Evolutionary conservation across 2,888 invertebrate species (phyloP).

Genomic region (Bellardia pandia): DNA sequence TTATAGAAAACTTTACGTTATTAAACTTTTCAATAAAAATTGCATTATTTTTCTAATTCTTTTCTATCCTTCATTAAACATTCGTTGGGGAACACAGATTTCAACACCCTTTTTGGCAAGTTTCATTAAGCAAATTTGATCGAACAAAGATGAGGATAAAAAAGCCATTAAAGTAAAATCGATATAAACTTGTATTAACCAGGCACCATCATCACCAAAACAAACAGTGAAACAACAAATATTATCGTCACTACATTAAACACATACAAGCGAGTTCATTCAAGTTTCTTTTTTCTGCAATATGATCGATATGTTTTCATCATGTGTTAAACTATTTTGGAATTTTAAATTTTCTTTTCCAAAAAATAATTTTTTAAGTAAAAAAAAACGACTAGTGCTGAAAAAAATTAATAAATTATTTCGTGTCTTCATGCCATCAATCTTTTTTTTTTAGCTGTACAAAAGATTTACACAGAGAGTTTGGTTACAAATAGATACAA

Average conservation of each 20-base stretch:
- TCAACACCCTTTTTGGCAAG: neutral
- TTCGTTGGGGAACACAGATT: neutral
- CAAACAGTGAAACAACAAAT: constrained; percentile 20
- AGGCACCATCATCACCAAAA: constrained; percentile 40
- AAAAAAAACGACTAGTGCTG: constrained; percentile 1
- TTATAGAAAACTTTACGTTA: too few relatives aligned
- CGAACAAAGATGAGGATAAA: neutral
- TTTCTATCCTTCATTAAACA: too few relatives aligned
- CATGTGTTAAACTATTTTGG: constrained; percentile 18
- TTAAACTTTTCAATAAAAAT: too few relatives aligned
- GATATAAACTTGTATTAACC: constrained; percentile 9
- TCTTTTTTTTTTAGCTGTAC: constrained; percentile 28
- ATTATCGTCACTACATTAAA: constrained; percentile 42
- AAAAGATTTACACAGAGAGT: constrained; percentile 28
- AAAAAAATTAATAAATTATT: constrained; percentile 46
- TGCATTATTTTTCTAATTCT: too few relatives aligned
- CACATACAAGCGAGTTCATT: constrained; percentile 41
- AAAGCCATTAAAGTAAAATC: neutral
- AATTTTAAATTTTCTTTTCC: constrained; percentile 40
- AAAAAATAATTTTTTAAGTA: constrained; percentile 9
- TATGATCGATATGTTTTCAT: neutral
- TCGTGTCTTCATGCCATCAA: constrained; percentile 60
- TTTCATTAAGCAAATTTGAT: neutral
- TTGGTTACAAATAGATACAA: constrained; percentile 17
- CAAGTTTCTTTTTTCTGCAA: constrained; percentile 28